Evolutionary conservation across 2,888 invertebrate species (phyloP).

Genomic region (Himalopsyche anomala): DNA sequence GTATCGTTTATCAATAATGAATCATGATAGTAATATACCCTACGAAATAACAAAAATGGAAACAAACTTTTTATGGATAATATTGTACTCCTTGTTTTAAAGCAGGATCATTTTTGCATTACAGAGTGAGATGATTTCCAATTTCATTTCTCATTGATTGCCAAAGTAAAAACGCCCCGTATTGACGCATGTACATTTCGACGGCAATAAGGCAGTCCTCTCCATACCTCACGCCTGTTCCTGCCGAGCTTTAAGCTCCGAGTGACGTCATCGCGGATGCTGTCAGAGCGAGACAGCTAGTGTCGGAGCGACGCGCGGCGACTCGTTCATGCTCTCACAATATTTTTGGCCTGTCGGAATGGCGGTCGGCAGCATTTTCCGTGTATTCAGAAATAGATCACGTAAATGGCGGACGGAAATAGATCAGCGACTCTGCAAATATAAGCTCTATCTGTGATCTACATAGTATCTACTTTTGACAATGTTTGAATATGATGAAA

Average conservation of each 20-base stretch:
- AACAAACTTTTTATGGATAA: too few relatives aligned
- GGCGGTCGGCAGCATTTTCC: conserved; percentile 56
- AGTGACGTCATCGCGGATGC: conserved; percentile 53
- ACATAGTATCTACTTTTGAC: neutral
- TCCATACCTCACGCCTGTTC: conserved; percentile 9
- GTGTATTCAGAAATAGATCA: conserved; percentile 59
- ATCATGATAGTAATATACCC: too few relatives aligned
- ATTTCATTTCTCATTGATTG: conserved; percentile 49
- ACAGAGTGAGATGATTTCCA: too few relatives aligned
- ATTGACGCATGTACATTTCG: conserved; percentile 24
- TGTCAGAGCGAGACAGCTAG: conserved; percentile 38
- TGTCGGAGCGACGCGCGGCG: conserved; percentile 3
- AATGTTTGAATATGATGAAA: too few relatives aligned
- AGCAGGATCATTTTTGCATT: too few relatives aligned
- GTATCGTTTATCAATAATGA: too few relatives aligned
- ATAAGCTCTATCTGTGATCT: conserved; percentile 29
- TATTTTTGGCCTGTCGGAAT: conserved; percentile 57
- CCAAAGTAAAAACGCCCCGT: conserved; percentile 32
- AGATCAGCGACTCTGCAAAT: conserved; percentile 49
- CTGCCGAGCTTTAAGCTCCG: conserved; percentile 22
- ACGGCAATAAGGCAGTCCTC: conserved; percentile 27
- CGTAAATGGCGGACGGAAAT: conserved; percentile 54
- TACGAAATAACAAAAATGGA: too few relatives aligned
- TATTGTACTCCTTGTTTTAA: too few relatives aligned
- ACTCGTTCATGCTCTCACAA: conserved; percentile 50